A percentile compares a stretch with the other conserved stretches of the same genome.
phyloP scores from a whole-genome alignment of 2,888 invertebrate genomes.

The Synergus gifuensis region DNA sequence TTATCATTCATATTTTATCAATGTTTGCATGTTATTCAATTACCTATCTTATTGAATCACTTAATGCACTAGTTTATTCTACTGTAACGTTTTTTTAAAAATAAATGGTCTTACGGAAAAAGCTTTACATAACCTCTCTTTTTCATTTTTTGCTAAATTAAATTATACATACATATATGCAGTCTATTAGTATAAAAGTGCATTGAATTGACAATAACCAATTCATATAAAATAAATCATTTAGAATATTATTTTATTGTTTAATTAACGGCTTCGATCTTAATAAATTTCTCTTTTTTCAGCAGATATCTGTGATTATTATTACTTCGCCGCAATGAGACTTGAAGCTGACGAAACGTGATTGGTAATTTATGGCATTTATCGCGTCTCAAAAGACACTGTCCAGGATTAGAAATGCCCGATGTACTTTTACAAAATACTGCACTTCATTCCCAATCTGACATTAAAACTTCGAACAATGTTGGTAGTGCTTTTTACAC shows the following conservation, averaged over 20 bases:
- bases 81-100: background rate
- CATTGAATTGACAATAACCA: no score
- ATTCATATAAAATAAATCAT: background rate
- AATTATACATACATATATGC: no score
- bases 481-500: slow-evolving; percentile 61
- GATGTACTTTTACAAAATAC: slow-evolving; percentile 49
- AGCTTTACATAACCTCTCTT: background rate
- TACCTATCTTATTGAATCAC: background rate
- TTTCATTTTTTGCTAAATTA: background rate
- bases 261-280: background rate
- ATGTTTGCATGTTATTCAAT: background rate
- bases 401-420: slow-evolving; percentile 42
- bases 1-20: background rate
- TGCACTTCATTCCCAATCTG: slow-evolving; percentile 42
- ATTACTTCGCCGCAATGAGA: slow-evolving; percentile 11
- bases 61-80: background rate
- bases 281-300: background rate
- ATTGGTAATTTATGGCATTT: slow-evolving; percentile 38
- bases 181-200: no score
- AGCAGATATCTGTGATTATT: background rate
- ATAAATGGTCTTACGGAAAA: background rate
- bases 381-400: slow-evolving; percentile 45
- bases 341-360: slow-evolving; percentile 48
- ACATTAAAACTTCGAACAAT: slow-evolving; percentile 27
- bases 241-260: background rate